Evolutionary conservation across 64 coral and sea anemone species (phyloP).

Genomic region (Actinia tenebrosa): DNA sequence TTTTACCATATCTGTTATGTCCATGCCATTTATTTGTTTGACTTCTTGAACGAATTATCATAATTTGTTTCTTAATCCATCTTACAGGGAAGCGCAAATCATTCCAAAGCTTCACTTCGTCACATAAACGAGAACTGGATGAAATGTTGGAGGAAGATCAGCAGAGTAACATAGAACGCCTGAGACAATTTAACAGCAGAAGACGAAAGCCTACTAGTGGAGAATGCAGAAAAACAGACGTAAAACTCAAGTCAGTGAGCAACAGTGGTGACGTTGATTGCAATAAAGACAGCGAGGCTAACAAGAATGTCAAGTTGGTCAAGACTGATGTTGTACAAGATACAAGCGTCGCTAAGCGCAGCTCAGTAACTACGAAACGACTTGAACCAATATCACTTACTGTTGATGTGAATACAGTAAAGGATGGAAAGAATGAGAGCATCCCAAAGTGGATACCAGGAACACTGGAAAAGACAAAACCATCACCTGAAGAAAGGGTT

Average conservation of each 20-base stretch:
- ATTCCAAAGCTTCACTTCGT: background rate
- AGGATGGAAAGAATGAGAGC: background rate
- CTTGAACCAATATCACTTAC: background rate
- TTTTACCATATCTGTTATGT: too few relatives aligned
- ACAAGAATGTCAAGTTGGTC: background rate
- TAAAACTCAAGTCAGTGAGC: background rate
- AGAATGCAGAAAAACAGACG: background rate
- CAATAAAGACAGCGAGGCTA: background rate
- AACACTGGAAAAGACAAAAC: background rate
- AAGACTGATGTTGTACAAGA: background rate
- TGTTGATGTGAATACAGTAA: background rate
- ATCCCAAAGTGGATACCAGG: background rate
- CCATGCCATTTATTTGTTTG: too few relatives aligned
- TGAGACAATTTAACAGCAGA: background rate
- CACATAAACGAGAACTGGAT: background rate
- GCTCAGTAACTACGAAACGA: background rate
- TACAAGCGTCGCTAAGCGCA: background rate
- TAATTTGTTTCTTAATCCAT: too few relatives aligned
- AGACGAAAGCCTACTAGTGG: background rate
- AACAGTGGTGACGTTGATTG: background rate
- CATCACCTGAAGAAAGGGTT: background rate
- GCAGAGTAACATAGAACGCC: background rate
- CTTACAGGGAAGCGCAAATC: background rate
- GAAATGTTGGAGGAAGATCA: constrained; percentile 4
- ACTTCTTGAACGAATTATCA: too few relatives aligned